A percentile compares a stretch with the other conserved stretches of the same genome.
phyloP scores from a whole-genome alignment of 2,113 vertebrate genomes.

The Lamprologus sp. region DNA sequence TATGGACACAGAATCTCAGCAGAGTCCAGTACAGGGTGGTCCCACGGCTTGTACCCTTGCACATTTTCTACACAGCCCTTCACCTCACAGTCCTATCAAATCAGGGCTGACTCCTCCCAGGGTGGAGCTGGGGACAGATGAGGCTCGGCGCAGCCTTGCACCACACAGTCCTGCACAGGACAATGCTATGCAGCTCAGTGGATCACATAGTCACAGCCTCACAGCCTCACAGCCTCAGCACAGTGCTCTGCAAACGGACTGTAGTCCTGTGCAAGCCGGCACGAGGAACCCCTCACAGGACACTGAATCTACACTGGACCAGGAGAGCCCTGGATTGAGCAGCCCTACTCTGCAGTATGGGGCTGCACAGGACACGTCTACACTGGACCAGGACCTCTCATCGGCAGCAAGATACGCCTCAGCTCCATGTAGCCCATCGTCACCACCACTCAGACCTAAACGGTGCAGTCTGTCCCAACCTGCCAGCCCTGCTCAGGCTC shows the following conservation, averaged over 20 bases:
- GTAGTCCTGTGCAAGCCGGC: background rate
- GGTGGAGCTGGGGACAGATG: background rate
- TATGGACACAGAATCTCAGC: background rate
- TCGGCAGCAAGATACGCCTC: background rate
- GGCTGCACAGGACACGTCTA: constrained; percentile 2
- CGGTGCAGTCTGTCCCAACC: constrained; percentile 32
- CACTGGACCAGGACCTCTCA: constrained; percentile 23
- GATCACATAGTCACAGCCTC: background rate
- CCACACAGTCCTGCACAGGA: background rate
- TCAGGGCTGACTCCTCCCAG: background rate
- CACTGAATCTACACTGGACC: constrained; percentile 27
- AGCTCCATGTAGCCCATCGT: constrained; percentile 54
- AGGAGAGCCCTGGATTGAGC: background rate
- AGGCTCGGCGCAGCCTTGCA: background rate
- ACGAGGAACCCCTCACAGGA: background rate
- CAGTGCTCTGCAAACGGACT: background rate
- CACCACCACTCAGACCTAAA: background rate
- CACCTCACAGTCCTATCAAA: background rate
- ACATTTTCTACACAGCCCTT: background rate
- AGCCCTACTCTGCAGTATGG: background rate
- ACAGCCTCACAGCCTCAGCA: background rate
- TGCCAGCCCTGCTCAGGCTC: background rate
- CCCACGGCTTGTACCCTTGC: background rate
- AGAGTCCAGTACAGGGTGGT: background rate
- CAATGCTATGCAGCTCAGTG: background rate